Base-by-base conservation (phyloP, 2,797 vertebrate genomes). In the Mionectes olivaceus region DNA sequence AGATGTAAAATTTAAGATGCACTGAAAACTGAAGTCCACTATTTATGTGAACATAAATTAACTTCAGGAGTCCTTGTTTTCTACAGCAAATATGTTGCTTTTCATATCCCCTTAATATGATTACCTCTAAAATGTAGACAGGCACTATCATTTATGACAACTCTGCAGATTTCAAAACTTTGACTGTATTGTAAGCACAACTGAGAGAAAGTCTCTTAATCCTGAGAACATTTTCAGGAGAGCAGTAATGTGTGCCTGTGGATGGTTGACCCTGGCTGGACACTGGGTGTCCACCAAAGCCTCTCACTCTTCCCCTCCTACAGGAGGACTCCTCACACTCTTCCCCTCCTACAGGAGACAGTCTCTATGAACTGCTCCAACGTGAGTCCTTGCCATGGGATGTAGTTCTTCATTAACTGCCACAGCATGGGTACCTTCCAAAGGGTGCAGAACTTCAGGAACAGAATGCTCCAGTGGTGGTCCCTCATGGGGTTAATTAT, bases 391-490 rank as follows among this genome's bases (percentile, higher is more conserved):
- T 70, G 23, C 39, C 39, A 28, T 3, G 23, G 56, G 30, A 11
- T 35, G 27, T 23, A 64, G 37, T 0, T 74, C 44, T 33, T 41
- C 56, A 19, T 14, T 11, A 41, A 7, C 33, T 35, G 30, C 46
- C 71, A 33, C 44, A 69, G 25, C 1, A 0, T 6, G 0, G 1
- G 10, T 39, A 44, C 25, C 22, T 81, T n/a, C n/a, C 55, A 37
- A 30, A 37, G 25, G 9, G 7, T 19, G 10, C 10, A 49, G 63
- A 8, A n/a, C 43, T 75, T 68, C 21, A 33, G 39, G 33, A 52
- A 15, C 44, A 57, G 22, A 57, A 25, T 46, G 50, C 4, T 69
- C 24, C 25, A 32, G 43, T 19, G 3, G 1, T 13, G 19, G 13
- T 41, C 8, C 18, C 37, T 44, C 39, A 33, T 3, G 35, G 21